phyloP scores from a whole-genome alignment of 2,888 invertebrate genomes.

The Stramonita haemastoma region DNA sequence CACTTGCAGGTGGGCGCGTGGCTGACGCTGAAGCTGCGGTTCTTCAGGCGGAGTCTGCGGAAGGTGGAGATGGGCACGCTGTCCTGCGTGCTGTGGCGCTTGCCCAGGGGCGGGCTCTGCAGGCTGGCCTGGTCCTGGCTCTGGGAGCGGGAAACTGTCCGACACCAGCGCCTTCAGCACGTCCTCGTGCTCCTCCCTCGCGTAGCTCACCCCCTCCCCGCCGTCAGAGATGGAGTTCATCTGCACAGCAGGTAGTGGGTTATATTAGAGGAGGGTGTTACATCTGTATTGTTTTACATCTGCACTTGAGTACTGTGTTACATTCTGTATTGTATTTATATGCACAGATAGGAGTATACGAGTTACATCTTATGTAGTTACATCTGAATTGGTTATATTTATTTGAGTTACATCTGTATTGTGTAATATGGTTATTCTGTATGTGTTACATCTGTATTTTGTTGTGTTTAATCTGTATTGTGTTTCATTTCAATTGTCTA shows the following conservation, averaged over 20 bases:
- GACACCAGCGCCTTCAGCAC: conserved; percentile 45
- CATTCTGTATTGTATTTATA: too few species aligned
- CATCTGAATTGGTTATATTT: too few species aligned
- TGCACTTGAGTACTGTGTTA: too few species aligned
- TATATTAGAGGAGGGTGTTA: background rate
- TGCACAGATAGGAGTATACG: too few species aligned
- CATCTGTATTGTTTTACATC: too few species aligned
- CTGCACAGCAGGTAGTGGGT: conserved; percentile 48
- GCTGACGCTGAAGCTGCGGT: conserved; percentile 45
- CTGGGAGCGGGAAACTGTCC: conserved; percentile 39
- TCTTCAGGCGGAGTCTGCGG: conserved; percentile 47
- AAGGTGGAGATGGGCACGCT: conserved; percentile 33
- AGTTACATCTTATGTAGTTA: too few species aligned
- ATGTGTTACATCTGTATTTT: too few species aligned
- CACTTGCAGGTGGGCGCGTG: conserved; percentile 22
- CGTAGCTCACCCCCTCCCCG: conserved; percentile 57
- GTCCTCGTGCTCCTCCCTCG: conserved; percentile 54
- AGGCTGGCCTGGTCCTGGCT: background rate
- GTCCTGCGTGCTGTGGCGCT: conserved; percentile 48
- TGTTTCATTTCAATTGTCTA: too few species aligned
- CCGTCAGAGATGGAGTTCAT: conserved; percentile 63
- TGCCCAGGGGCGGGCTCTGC: conserved; percentile 24
- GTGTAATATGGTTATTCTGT: too few species aligned
- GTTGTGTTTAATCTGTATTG: too few species aligned
- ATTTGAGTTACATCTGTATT: too few species aligned